Percentiles rank a stretch among this genome's conserved stretches.
Evolutionary conservation across 2,797 vertebrate species (phyloP).

Genomic region (Enteromius afrohamiltoni): DNA sequence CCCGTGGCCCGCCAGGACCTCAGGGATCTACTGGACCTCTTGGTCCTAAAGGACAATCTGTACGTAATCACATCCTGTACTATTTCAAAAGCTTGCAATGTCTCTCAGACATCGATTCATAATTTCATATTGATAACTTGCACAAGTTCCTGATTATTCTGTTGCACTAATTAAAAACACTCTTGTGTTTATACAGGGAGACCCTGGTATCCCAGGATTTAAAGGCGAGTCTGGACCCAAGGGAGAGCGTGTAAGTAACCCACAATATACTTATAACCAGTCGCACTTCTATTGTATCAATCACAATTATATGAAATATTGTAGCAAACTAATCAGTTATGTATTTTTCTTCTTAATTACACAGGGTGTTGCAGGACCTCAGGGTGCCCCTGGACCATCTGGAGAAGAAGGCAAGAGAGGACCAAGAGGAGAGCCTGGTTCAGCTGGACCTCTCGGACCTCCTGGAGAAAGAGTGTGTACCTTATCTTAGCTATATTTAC

Average conservation of each 20-base stretch:
- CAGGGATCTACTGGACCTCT: slow-evolving; percentile 94
- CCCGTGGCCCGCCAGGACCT: slow-evolving; percentile 93
- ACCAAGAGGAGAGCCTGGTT: slow-evolving; percentile 91
- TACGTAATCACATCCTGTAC: slow-evolving; percentile 70
- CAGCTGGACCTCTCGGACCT: slow-evolving; percentile 89
- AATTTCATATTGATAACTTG: slow-evolving; percentile 2
- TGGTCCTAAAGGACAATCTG: slow-evolving; percentile 93
- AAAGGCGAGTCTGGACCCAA: slow-evolving; percentile 96
- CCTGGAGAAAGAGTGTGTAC: slow-evolving; percentile 91
- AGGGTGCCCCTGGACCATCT: slow-evolving; percentile 86
- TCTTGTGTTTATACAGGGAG: slow-evolving; percentile 79
- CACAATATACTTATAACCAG: slow-evolving; percentile 1
- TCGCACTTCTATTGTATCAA: neutral
- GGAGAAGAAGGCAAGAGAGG: slow-evolving; percentile 98
- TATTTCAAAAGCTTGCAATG: neutral
- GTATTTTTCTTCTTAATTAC: slow-evolving; percentile 28
- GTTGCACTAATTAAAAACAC: neutral
- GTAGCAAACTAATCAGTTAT: slow-evolving; percentile 28
- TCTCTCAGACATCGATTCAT: neutral
- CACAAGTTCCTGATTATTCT: neutral
- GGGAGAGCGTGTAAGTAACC: slow-evolving; percentile 88
- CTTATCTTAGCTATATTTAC: neutral
- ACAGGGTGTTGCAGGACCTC: slow-evolving; percentile 89
- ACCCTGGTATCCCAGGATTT: slow-evolving; percentile 92
- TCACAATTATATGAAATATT: neutral